Evolutionary conservation across 2,113 vertebrate species (phyloP).

Genomic region (Scortum barcoo): DNA sequence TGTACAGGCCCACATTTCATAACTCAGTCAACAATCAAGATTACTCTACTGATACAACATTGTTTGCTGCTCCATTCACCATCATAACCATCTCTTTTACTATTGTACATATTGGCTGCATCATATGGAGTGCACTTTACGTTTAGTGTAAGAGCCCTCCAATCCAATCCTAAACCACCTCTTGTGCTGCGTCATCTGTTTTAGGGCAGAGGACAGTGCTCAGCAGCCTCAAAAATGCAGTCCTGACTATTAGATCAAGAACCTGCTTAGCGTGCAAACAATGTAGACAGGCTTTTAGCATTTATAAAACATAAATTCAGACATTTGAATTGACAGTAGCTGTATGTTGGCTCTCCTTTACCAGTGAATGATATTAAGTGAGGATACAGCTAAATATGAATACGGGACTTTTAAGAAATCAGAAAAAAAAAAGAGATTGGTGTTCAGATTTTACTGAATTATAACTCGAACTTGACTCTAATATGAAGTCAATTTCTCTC

Average conservation of each 20-base stretch:
- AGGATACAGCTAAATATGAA: neutral
- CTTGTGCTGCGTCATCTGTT: neutral
- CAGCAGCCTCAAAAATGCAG: neutral
- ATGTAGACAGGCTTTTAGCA: neutral
- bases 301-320: neutral
- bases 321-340: neutral
- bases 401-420: no score
- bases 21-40: neutral
- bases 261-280: neutral
- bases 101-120: neutral
- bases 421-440: no score
- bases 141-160: conserved; percentile 7
- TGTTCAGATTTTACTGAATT: no score
- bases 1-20: neutral
- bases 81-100: neutral
- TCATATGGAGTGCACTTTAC: neutral
- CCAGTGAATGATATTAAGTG: neutral
- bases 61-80: neutral
- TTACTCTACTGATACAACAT: neutral
- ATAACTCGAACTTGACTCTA: no score
- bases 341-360: neutral
- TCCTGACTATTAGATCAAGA: neutral
- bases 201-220: conserved; percentile 1
- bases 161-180: conserved; percentile 2
- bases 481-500: no score